A percentile compares a stretch with the other conserved stretches of the same genome.
phyloP scores from a whole-genome alignment of 2,797 vertebrate species.

The Phataginus tetradactyla region DNA sequence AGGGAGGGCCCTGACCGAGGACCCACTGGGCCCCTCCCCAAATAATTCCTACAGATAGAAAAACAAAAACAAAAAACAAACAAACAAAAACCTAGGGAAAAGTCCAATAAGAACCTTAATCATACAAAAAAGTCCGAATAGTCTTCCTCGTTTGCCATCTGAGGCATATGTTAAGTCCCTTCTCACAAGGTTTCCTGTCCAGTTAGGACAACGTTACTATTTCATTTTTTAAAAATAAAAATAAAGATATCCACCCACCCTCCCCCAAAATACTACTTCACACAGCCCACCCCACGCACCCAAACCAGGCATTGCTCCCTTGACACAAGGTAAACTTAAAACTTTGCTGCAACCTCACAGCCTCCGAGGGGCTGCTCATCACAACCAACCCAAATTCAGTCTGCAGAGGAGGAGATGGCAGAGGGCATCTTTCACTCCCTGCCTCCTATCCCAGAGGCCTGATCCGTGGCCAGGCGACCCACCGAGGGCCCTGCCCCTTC shows the following conservation, averaged over 20 bases:
- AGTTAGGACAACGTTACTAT: slow-evolving; percentile 79
- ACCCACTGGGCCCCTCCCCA: slow-evolving; percentile 50
- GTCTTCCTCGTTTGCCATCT: slow-evolving; percentile 43
- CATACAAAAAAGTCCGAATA: slow-evolving; percentile 54
- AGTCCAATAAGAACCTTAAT: slow-evolving; percentile 81
- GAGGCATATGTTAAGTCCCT: slow-evolving; percentile 56
- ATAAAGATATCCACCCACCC: slow-evolving; percentile 77
- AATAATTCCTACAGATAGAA: slow-evolving; percentile 68
- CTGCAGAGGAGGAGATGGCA: not conserved
- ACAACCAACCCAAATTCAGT: slow-evolving; percentile 27
- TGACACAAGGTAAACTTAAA: slow-evolving; percentile 90
- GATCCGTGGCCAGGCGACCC: not conserved
- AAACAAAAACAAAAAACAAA: not conserved
- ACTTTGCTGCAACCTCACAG: slow-evolving; percentile 70
- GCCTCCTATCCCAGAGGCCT: not conserved
- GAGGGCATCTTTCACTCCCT: not conserved
- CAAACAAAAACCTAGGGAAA: slow-evolving; percentile 29
- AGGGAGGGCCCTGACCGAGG: not conserved
- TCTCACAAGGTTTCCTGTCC: slow-evolving; percentile 76
- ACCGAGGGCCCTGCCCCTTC: not conserved
- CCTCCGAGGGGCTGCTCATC: slow-evolving; percentile 56
- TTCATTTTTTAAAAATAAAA: slow-evolving; percentile 85
- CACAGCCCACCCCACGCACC: slow-evolving; percentile 43
- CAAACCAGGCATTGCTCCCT: slow-evolving; percentile 85
- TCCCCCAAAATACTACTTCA: slow-evolving; percentile 60